These are phyloP conservation scores for Elephantulus edwardii DNA, from an alignment of 2,113 vertebrate genomes.

Conservation along the genomic window DNA sequence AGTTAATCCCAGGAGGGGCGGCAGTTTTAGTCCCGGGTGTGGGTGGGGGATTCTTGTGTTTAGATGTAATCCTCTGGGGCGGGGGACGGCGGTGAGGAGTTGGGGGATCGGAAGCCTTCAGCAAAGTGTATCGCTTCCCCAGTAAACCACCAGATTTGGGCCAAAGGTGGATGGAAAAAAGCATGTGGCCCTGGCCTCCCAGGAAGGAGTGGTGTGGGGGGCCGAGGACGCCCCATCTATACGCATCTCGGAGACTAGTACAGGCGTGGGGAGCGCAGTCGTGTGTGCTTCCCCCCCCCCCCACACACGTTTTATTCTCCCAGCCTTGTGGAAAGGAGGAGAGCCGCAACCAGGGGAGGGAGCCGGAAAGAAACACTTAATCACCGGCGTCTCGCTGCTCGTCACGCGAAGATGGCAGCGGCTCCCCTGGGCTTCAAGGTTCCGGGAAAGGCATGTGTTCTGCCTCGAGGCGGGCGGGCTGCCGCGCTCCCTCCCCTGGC, in stretches of 20 bases:
- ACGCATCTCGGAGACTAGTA: neutral
- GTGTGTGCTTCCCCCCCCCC: neutral
- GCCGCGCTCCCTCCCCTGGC: slow-evolving; percentile 46
- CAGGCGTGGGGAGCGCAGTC: neutral
- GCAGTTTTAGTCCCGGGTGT: slow-evolving; percentile 65
- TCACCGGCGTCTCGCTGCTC: slow-evolving; percentile 74
- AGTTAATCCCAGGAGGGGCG: slow-evolving; percentile 70
- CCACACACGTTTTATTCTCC: slow-evolving; percentile 51
- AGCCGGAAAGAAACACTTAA: slow-evolving; percentile 78
- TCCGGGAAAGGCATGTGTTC: slow-evolving; percentile 76
- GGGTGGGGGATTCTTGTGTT: slow-evolving; percentile 63
- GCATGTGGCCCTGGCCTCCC: neutral
- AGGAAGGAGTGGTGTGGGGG: neutral
- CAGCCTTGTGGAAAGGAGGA: slow-evolving; percentile 55
- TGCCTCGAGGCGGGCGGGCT: slow-evolving; percentile 57
- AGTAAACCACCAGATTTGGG: slow-evolving; percentile 2
- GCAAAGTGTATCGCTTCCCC: neutral
- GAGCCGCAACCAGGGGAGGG: slow-evolving; percentile 59
- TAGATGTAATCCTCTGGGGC: slow-evolving; percentile 48
- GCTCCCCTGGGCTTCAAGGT: slow-evolving; percentile 76
- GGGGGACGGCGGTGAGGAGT: neutral
- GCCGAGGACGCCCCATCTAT: neutral
- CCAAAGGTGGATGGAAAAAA: neutral
- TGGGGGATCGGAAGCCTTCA: neutral
- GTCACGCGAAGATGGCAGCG: slow-evolving; percentile 76